Percentiles rank a stretch among this genome's conserved stretches.
phyloP scores from a whole-genome alignment of 2,888 invertebrate species.

The Dolichomitus sp. region DNA sequence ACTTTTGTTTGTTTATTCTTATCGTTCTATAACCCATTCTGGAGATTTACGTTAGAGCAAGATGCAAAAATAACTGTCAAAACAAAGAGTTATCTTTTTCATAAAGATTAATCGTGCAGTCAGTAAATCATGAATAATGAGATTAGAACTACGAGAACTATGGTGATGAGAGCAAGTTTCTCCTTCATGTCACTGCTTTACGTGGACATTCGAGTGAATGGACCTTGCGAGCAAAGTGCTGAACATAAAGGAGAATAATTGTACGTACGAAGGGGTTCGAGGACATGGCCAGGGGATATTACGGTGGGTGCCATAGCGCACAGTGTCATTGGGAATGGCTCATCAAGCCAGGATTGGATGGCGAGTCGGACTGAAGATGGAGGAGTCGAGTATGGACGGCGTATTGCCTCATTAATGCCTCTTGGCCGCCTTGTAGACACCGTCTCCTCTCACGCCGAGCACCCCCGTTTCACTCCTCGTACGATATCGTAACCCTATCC shows the following conservation, averaged over 20 bases:
- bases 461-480: constrained; percentile 28
- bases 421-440: constrained; percentile 40
- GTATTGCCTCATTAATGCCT: constrained; percentile 84
- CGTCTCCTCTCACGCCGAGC: constrained; percentile 55
- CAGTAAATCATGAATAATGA: neutral
- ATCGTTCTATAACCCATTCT: neutral
- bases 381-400: constrained; percentile 33
- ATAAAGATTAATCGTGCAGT: neutral
- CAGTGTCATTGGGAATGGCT: constrained; percentile 83
- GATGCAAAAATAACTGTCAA: neutral
- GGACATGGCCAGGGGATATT: constrained; percentile 42
- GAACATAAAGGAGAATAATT: constrained; percentile 60
- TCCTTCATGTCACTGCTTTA: neutral
- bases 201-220: constrained; percentile 13
- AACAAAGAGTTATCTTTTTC: neutral
- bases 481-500: constrained; percentile 63
- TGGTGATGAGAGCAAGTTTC: neutral
- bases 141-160: neutral
- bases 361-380: constrained; percentile 71
- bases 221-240: constrained; percentile 39
- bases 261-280: constrained; percentile 28
- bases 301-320: constrained; percentile 49
- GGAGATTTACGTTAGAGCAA: no score
- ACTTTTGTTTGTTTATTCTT: no score
- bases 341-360: constrained; percentile 82